phyloP scores from a whole-genome alignment of 2,113 vertebrate species.

The Prionailurus viverrinus region DNA sequence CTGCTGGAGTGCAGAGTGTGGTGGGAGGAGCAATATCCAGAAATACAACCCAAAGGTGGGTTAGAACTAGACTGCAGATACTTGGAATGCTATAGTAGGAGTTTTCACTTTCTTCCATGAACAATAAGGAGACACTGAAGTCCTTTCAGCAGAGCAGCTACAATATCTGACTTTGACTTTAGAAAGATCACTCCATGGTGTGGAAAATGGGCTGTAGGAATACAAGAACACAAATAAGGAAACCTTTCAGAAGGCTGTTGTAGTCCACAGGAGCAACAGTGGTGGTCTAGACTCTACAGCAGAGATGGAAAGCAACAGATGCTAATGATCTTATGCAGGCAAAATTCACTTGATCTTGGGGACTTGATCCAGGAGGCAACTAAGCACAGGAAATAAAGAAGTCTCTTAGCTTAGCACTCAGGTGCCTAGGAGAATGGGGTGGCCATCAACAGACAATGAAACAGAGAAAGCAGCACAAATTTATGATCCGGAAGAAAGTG shows the following conservation, averaged over 20 bases:
- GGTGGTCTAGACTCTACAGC: background rate
- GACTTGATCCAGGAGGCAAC: background rate
- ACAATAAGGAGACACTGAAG: background rate
- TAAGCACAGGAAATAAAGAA: background rate
- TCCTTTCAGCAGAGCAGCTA: background rate
- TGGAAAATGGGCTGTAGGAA: background rate
- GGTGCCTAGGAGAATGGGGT: background rate
- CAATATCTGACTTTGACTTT: background rate
- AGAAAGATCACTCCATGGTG: background rate
- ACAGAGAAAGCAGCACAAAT: background rate
- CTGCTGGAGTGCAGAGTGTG: background rate
- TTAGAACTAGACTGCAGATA: background rate
- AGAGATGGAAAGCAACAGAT: background rate
- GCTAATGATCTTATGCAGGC: background rate
- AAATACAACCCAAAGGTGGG: background rate
- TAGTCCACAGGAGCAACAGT: background rate
- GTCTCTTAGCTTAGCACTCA: background rate
- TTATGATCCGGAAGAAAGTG: background rate
- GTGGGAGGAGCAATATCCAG: background rate
- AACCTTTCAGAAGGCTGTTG: background rate
- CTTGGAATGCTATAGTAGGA: background rate
- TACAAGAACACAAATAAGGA: background rate
- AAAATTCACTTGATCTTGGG: background rate
- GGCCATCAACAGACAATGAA: background rate
- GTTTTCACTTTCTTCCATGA: background rate